phyloP scores from a whole-genome alignment of 2,797 vertebrate species.

The Oceanodroma leucorhoa region DNA sequence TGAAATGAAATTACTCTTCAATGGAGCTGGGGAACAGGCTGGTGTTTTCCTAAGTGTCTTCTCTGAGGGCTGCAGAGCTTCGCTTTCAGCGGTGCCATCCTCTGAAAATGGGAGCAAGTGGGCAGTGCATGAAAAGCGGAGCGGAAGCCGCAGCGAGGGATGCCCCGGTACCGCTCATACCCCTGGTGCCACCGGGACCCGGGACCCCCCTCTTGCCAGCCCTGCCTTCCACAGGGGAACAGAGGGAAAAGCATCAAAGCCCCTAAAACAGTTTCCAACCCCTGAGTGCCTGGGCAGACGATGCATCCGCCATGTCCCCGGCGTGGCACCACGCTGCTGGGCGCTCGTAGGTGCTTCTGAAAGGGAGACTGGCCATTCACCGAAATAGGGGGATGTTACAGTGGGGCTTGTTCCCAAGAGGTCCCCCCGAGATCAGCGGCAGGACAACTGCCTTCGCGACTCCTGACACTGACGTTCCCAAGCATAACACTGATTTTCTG shows the following conservation, averaged over 20 bases:
- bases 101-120: background rate
- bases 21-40: background rate
- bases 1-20: background rate
- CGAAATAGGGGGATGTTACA: background rate
- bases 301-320: accelerated
- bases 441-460: background rate
- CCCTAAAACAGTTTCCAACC: background rate
- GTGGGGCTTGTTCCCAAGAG: background rate
- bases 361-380: background rate
- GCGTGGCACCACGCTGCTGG: accelerated
- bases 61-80: background rate
- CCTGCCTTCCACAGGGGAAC: background rate
- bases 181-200: accelerated
- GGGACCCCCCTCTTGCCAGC: accelerated
- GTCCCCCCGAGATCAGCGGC: accelerated
- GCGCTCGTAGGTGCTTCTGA: background rate
- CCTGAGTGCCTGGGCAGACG: accelerated
- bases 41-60: background rate
- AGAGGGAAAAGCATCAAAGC: background rate
- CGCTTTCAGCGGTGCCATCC: background rate
- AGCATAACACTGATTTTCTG: background rate
- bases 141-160: background rate
- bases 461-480: background rate
- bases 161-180: accelerated
- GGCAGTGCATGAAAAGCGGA: background rate